Conservation (phyloP, 2,888 invertebrate genomes). For the Busseola fusca region DNA sequence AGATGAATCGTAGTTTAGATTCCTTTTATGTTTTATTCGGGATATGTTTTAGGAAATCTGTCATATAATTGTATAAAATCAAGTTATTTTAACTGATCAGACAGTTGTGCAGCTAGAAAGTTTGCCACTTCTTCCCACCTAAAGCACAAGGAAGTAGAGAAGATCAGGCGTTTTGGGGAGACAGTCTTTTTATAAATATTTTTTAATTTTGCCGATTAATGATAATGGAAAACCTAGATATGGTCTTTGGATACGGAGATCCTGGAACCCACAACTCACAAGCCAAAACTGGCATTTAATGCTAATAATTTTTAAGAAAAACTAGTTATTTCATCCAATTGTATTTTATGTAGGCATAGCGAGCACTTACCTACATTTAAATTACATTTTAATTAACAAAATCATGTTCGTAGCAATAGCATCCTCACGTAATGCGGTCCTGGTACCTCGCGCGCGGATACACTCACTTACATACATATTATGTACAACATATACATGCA, state of each 20-base stretch:
- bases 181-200: too few relatives aligned
- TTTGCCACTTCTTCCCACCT: not conserved
- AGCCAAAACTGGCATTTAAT: not conserved
- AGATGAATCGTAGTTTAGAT: not conserved
- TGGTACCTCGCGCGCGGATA: slow-evolving; percentile 31
- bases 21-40: not conserved
- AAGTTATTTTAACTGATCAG: not conserved
- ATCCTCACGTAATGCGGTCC: slow-evolving; percentile 36
- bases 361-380: not conserved
- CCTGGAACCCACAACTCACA: not conserved
- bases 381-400: slow-evolving; percentile 7
- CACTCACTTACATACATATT: slow-evolving; percentile 4
- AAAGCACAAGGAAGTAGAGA: not conserved
- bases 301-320: not conserved
- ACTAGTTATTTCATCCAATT: not conserved
- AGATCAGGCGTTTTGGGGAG: not conserved
- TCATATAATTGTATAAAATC: not conserved
- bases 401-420: slow-evolving; percentile 23
- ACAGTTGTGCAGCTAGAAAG: not conserved
- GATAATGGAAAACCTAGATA: not conserved
- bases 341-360: not conserved
- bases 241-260: not conserved
- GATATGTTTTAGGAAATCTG: not conserved
- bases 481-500: not conserved
- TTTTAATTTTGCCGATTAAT: not conserved